These are phyloP conservation scores for Danio aesculapii DNA, from an alignment of 2,797 vertebrate species.

Conservation along the genomic window DNA sequence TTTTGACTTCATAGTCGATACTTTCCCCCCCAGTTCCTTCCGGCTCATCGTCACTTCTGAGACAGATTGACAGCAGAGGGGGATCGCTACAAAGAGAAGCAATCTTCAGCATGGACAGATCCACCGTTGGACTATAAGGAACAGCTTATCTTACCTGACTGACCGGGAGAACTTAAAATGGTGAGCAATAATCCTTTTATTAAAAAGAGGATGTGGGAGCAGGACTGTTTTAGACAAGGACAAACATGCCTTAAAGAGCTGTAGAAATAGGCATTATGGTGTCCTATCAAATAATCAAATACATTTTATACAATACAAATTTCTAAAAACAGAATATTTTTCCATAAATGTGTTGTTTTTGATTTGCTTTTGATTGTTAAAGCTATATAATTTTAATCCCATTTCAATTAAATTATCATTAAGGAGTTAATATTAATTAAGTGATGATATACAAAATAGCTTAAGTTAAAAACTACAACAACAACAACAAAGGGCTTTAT, in stretches of 20 bases:
- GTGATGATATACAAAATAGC: too few relatives aligned
- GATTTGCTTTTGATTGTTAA: too few relatives aligned
- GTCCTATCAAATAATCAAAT: background rate
- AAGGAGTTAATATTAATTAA: too few relatives aligned
- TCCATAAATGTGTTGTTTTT: too few relatives aligned
- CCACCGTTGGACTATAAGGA: background rate
- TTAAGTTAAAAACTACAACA: too few relatives aligned
- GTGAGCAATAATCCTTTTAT: constrained; percentile 60
- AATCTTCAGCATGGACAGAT: constrained; percentile 61
- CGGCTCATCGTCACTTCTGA: constrained; percentile 68
- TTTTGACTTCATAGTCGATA: constrained; percentile 62
- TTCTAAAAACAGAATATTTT: too few relatives aligned
- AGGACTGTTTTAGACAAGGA: constrained; percentile 48
- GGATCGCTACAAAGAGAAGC: constrained; percentile 67
- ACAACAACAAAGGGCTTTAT: too few relatives aligned
- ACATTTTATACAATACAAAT: background rate
- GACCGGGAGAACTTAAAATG: constrained; percentile 49
- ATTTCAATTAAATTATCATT: too few relatives aligned
- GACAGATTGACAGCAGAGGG: constrained; percentile 61
- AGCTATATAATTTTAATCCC: too few relatives aligned
- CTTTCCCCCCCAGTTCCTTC: constrained; percentile 50
- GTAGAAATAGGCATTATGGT: background rate
- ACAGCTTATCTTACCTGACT: constrained; percentile 57
- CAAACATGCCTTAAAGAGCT: constrained; percentile 10
- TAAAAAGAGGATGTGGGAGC: constrained; percentile 47